A percentile compares a stretch with the other conserved stretches of the same genome.
These are phyloP conservation scores for Eilema depressum DNA, from an alignment of 2,888 invertebrate species.

Conservation along the genomic window DNA sequence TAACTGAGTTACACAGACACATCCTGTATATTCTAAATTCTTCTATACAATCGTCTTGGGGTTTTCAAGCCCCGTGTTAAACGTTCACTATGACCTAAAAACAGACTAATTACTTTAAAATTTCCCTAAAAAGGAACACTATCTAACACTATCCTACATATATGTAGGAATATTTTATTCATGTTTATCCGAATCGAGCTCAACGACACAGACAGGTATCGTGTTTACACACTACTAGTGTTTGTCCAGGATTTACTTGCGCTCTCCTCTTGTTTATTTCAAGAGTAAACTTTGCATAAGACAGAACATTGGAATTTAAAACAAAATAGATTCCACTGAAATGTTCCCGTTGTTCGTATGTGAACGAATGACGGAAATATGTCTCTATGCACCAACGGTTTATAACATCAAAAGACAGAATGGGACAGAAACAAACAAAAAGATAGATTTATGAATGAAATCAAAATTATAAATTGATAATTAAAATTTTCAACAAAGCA, in stretches of 20 bases:
- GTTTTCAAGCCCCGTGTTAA: too few species aligned
- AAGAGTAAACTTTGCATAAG: slow-evolving; percentile 43
- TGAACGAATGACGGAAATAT: neutral
- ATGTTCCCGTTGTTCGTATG: neutral
- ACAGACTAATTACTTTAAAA: too few species aligned
- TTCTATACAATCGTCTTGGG: too few species aligned
- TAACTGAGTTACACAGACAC: too few species aligned
- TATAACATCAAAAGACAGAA: neutral
- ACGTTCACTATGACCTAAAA: too few species aligned
- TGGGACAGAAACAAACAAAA: neutral
- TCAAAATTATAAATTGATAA: neutral
- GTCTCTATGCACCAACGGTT: neutral
- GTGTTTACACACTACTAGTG: slow-evolving; percentile 45
- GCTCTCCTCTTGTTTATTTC: slow-evolving; percentile 41
- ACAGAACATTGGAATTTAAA: slow-evolving; percentile 21
- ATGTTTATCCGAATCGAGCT: slow-evolving; percentile 40
- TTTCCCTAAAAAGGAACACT: too few species aligned
- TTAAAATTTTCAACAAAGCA: neutral
- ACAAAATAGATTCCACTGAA: slow-evolving; percentile 19
- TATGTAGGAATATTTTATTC: slow-evolving; percentile 48
- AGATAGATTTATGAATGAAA: neutral
- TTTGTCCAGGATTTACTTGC: slow-evolving; percentile 46
- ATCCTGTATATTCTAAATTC: too few species aligned
- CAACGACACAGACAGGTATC: slow-evolving; percentile 36
- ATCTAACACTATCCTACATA: slow-evolving; percentile 16